Evolutionary conservation across 2,113 vertebrate species (phyloP).

Genomic region (Numenius arquata): DNA sequence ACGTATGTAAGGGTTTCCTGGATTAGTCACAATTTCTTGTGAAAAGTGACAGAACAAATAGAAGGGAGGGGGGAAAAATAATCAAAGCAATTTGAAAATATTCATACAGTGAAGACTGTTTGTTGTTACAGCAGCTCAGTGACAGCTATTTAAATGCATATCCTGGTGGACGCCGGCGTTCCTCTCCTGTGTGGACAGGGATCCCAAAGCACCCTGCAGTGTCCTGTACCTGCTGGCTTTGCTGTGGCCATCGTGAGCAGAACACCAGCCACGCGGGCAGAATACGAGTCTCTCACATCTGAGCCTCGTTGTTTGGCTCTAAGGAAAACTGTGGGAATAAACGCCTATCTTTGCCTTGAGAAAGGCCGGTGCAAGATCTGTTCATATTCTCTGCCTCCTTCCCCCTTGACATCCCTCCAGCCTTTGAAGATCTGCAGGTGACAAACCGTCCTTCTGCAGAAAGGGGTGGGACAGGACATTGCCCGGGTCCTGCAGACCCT

Average conservation of each 20-base stretch:
- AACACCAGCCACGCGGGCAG: not conserved
- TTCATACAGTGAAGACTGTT: not conserved
- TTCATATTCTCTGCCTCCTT: not conserved
- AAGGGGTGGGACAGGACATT: not conserved
- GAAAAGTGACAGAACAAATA: not conserved
- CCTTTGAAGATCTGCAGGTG: not conserved
- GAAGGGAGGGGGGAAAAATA: not conserved
- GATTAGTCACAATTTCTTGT: not conserved
- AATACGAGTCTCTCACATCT: not conserved
- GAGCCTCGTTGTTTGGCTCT: not conserved
- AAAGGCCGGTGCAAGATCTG: not conserved
- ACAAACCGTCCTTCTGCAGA: not conserved
- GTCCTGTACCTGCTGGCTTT: not conserved
- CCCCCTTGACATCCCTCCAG: not conserved
- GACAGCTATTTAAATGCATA: not conserved
- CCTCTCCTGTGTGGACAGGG: not conserved
- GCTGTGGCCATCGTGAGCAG: not conserved
- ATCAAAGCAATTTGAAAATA: not conserved
- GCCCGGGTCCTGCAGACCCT: accelerated
- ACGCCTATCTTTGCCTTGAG: not conserved
- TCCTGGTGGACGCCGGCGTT: not conserved
- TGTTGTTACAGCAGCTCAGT: not conserved
- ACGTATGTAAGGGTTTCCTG: not conserved
- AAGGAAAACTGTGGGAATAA: not conserved
- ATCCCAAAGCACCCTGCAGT: not conserved